Percentiles rank a stretch among this genome's conserved stretches.
phyloP scores from a whole-genome alignment of 1,140 invertebrate genomes.

The Eriosoma lanigerum region DNA sequence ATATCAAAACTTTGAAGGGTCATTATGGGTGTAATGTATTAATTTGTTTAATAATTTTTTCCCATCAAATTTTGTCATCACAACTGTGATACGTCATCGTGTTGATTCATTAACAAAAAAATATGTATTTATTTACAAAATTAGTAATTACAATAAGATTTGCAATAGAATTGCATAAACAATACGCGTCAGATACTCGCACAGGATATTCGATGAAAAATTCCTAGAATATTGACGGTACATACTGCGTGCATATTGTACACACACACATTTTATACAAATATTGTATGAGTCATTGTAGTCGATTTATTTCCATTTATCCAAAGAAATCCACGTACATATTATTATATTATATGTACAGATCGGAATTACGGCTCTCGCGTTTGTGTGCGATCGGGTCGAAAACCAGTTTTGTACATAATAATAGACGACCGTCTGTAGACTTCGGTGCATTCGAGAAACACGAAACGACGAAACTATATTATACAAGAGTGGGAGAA shows the following conservation, averaged over 20 bases:
- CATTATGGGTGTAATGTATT: too few species aligned
- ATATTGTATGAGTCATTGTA: not conserved
- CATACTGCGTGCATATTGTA: not conserved
- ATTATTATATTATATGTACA: not conserved
- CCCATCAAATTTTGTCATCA: too few species aligned
- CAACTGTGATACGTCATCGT: too few species aligned
- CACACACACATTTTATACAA: not conserved
- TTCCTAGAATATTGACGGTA: not conserved
- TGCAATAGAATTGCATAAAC: too few species aligned
- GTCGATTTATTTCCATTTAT: not conserved
- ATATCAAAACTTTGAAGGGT: too few species aligned
- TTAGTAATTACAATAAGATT: too few species aligned
- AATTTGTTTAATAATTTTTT: too few species aligned
- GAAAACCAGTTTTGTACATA: conserved; percentile 42
- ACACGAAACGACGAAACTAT: not conserved
- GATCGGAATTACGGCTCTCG: not conserved
- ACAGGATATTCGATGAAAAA: not conserved
- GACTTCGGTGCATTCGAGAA: conserved; percentile 18
- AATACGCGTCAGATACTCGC: not conserved
- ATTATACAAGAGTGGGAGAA: conserved; percentile 5
- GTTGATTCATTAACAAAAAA: too few species aligned
- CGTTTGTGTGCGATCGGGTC: conserved; percentile 15
- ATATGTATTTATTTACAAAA: too few species aligned
- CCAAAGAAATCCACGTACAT: not conserved
- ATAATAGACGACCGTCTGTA: conserved; percentile 12